Conservation (phyloP, 2,797 vertebrate species). For the Crenichthys baileyi region DNA sequence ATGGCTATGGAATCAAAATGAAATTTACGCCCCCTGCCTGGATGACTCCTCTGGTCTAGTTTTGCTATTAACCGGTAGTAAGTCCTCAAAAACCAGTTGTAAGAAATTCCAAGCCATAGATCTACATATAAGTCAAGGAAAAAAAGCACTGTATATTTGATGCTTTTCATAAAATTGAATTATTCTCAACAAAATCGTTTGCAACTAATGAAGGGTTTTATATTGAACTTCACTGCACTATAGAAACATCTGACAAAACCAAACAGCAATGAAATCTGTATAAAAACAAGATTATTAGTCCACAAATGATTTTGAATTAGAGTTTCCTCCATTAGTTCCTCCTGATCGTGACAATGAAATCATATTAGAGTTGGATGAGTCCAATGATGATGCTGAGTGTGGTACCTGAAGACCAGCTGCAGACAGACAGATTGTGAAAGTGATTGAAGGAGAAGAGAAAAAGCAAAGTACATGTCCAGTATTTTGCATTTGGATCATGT, state of each 20-base stretch:
- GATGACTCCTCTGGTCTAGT: no score
- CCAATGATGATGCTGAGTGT: slow-evolving; percentile 28
- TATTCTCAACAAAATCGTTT: neutral
- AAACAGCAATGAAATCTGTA: neutral
- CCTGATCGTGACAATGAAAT: slow-evolving; percentile 29
- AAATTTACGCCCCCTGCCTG: no score
- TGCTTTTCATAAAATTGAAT: neutral
- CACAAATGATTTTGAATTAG: slow-evolving; percentile 1
- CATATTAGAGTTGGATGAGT: slow-evolving; percentile 26
- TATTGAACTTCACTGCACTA: no score
- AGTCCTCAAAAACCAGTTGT: neutral
- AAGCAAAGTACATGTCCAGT: slow-evolving; percentile 37
- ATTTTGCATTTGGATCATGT: slow-evolving; percentile 33
- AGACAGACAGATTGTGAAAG: slow-evolving; percentile 48
- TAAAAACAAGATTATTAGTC: neutral
- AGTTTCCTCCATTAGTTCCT: neutral
- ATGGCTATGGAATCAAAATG: no score
- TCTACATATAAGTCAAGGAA: neutral
- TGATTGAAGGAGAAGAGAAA: slow-evolving; percentile 44
- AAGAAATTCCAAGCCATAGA: no score
- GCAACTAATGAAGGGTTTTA: neutral
- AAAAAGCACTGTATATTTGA: neutral
- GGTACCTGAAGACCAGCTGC: slow-evolving; percentile 41
- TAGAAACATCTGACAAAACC: neutral
- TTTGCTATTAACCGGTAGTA: neutral